These are phyloP conservation scores for Catalaphyllia jardinei DNA, from an alignment of 64 coral and sea anemone species.

Conservation along the genomic window DNA sequence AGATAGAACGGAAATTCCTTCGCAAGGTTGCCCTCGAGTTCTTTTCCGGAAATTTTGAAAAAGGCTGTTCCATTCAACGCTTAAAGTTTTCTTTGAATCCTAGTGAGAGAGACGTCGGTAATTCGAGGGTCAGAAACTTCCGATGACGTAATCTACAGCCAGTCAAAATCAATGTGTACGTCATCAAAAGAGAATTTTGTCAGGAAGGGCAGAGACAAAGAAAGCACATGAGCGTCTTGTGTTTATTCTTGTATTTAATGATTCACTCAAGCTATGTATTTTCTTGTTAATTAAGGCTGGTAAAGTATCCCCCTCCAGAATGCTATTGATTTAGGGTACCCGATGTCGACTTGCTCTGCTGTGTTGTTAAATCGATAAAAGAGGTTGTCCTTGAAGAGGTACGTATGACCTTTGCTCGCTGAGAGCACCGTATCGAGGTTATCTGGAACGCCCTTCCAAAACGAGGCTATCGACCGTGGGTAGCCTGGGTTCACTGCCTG, in stretches of 20 bases:
- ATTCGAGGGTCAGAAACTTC: too few relatives aligned
- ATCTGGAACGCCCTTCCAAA: constrained; percentile 87
- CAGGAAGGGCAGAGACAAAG: background rate
- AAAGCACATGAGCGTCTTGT: background rate
- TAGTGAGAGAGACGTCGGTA: too few relatives aligned
- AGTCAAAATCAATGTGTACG: too few relatives aligned
- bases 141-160: too few relatives aligned
- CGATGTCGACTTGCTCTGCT: constrained; percentile 49
- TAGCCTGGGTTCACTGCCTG: constrained; percentile 63
- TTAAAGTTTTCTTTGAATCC: too few relatives aligned
- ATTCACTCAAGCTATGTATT: background rate
- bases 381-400: constrained; percentile 82
- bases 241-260: background rate
- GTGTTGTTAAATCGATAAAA: constrained; percentile 79
- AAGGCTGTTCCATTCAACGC: too few relatives aligned
- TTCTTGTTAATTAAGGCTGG: constrained; percentile 52
- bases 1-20: too few relatives aligned
- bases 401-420: constrained; percentile 47
- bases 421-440: constrained; percentile 80
- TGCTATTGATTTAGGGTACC: constrained; percentile 73
- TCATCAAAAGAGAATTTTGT: background rate
- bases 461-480: constrained; percentile 55
- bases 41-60: too few relatives aligned
- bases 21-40: too few relatives aligned
- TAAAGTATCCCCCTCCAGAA: constrained; percentile 75